Evolutionary conservation across 1,140 invertebrate species (phyloP).

Genomic region (Caenorhabditis latens): DNA sequence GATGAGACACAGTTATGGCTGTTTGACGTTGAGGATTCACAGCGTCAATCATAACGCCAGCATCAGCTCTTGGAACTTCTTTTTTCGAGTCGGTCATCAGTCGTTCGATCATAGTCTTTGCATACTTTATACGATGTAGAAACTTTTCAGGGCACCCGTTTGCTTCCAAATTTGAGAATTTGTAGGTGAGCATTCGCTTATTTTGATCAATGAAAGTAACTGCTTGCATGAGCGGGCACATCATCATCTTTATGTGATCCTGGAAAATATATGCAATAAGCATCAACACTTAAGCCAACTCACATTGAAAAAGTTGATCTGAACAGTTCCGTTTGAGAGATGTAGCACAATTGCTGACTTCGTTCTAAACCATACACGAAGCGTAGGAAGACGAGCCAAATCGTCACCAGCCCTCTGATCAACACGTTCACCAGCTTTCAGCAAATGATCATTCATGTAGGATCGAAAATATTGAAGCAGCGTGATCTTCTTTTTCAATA

Average conservation of each 20-base stretch:
- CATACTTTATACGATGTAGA: constrained; percentile 86
- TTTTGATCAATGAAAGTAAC: constrained; percentile 94
- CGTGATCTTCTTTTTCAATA: constrained; percentile 92
- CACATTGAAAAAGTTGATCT: constrained; percentile 90
- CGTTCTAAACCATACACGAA: constrained; percentile 95
- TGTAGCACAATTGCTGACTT: constrained; percentile 96
- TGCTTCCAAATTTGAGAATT: constrained; percentile 86
- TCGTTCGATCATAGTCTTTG: constrained; percentile 86
- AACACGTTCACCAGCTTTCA: constrained; percentile 82
- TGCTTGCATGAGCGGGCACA: constrained; percentile 95
- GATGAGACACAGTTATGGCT: background rate
- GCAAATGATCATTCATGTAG: constrained; percentile 97
- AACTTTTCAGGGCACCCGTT: constrained; percentile 85
- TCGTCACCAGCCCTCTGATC: constrained; percentile 85
- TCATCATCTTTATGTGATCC: constrained; percentile 96
- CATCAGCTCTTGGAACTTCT: background rate
- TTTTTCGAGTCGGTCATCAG: constrained; percentile 73
- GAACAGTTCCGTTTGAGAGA: constrained; percentile 94
- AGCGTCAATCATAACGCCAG: too few relatives aligned
- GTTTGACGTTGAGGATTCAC: background rate
- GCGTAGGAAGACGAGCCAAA: constrained; percentile 90
- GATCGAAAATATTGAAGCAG: constrained; percentile 93
- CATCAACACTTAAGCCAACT: background rate
- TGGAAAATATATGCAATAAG: constrained; percentile 69
- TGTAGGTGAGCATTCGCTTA: constrained; percentile 90